Base-by-base conservation (phyloP, 2,888 invertebrate genomes). In the Agapostemon virescens region DNA sequence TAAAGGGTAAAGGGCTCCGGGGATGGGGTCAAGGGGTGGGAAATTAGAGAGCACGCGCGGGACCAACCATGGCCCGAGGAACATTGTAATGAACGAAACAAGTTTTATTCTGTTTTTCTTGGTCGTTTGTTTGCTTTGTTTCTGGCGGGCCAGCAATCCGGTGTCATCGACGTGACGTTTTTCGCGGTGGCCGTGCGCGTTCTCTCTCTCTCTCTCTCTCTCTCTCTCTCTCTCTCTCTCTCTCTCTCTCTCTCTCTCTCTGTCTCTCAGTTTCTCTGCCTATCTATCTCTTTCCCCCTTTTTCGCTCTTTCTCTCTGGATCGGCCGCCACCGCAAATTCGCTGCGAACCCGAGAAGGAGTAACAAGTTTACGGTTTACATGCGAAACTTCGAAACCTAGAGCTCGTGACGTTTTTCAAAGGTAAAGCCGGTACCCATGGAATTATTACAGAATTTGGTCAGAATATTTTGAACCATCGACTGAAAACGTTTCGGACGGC, bases 21-120 rank as follows among this genome's bases (percentile, higher is more conserved):
- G 74, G 69, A 30, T 33, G 69, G 70, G 40, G 26, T 36, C 69
- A 68, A 69, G 77, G 71, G 70, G 45, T 67, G 70, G 66, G 61
- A 74, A 80, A 74, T 79, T 83, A 79, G 73, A 76, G 85, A 77
- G 69, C 33, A 74, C 80, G 55, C 49, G 69, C 30, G 64, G 58
- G 36, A 38, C 73, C 20, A 17, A 30, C 26, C 33, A 40, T 42
- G 23, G 55, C 36, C 55, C 77, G 67, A 73, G 81, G 38, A 73
- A 77, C 38, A 72, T 69, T 80, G 76, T 76, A 77, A 81, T 55
- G 82, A 81, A 82, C 73, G 81, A 73, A 76, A 80, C 81, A 72
- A 73, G 76, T 81, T 79, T 79, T 79, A 71, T 67, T 49, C 61
- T 66, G 71, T 80, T 77, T 72, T 73, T n/a, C 49, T 73, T 64